Conservation (phyloP, 2,113 vertebrate genomes). For the Copsychus sechellarum region DNA sequence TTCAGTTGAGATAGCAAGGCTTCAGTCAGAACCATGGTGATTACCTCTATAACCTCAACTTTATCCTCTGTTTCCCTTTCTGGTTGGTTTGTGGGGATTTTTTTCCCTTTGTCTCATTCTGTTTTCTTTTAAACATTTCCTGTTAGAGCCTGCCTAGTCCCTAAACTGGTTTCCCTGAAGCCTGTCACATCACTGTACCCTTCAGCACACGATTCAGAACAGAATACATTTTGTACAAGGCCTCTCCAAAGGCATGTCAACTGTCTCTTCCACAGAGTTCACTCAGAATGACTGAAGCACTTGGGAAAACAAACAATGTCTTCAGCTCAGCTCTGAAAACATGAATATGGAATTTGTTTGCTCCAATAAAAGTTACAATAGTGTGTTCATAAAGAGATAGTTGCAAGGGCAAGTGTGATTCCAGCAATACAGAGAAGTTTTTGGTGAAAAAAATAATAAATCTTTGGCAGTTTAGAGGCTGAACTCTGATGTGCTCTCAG, state of each 20-base stretch:
- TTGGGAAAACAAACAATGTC: not conserved
- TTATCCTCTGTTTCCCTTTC: not conserved
- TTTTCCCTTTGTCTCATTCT: not conserved
- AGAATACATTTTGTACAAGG: not conserved
- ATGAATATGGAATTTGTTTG: not conserved
- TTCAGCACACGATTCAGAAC: constrained; percentile 3
- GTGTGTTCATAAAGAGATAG: not conserved
- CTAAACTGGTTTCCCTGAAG: not conserved
- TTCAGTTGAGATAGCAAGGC: not conserved
- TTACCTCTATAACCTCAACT: not conserved
- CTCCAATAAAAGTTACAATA: not conserved
- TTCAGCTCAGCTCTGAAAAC: not conserved
- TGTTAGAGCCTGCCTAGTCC: not conserved
- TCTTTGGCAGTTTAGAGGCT: not conserved
- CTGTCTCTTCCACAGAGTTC: not conserved
- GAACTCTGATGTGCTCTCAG: not conserved
- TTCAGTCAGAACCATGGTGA: not conserved
- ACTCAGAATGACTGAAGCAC: not conserved
- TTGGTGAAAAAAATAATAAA: not conserved
- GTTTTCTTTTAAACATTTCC: not conserved
- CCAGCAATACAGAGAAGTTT: not conserved
- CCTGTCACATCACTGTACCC: not conserved
- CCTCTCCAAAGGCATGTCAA: not conserved
- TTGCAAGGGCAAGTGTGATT: not conserved
- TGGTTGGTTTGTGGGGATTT: not conserved